phyloP scores from a whole-genome alignment of 2,888 invertebrate genomes.

The Hirtodrosophila duncani region DNA sequence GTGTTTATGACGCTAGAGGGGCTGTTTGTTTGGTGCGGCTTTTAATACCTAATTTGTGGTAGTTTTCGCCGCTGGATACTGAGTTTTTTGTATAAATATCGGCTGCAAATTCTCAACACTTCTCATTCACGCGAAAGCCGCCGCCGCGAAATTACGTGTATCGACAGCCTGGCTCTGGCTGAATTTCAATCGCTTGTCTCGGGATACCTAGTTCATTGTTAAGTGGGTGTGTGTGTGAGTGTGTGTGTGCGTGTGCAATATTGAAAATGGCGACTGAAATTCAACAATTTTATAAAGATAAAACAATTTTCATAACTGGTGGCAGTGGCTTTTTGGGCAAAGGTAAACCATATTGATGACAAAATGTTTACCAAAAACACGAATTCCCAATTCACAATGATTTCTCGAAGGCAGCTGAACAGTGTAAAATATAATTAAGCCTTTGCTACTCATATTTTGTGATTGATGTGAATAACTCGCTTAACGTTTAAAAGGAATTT shows the following conservation, averaged over 20 bases:
- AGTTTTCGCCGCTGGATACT: conserved; percentile 5
- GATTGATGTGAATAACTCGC: too few species aligned
- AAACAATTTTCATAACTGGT: conserved; percentile 82
- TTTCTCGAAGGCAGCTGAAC: too few species aligned
- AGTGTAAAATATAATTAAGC: not conserved
- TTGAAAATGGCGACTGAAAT: conserved; percentile 67
- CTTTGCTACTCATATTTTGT: too few species aligned
- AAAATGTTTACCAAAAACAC: not conserved
- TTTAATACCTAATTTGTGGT: conserved; percentile 14
- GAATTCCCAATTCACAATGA: not conserved
- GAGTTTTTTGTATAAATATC: conserved; percentile 47
- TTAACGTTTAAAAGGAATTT: too few species aligned
- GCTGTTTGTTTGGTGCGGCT: too few species aligned
- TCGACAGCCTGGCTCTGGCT: too few species aligned
- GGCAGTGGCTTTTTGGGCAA: conserved; percentile 80
- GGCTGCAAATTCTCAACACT: conserved; percentile 5
- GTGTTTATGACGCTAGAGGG: too few species aligned
- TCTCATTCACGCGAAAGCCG: conserved; percentile 36
- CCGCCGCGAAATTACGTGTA: conserved; percentile 1
- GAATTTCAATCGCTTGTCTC: too few species aligned
- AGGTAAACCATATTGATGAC: conserved; percentile 55
- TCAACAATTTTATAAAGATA: conserved; percentile 81
- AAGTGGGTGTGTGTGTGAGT: not conserved
- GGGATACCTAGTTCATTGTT: too few species aligned
- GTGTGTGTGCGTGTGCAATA: not conserved